Conservation (phyloP, 2,888 invertebrate species). For the Tipula unca region DNA sequence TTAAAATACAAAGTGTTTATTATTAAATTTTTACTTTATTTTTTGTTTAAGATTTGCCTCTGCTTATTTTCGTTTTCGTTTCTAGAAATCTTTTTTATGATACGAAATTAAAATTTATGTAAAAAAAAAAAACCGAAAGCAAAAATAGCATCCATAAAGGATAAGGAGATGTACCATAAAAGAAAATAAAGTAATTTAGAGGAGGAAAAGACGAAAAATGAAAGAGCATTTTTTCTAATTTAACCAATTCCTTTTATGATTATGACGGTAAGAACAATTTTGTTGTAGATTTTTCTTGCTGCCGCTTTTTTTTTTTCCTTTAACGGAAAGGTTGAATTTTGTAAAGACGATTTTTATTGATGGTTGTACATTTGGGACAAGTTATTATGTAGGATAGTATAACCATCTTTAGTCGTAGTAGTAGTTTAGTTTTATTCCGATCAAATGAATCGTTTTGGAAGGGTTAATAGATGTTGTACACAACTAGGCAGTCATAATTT, state of each 20-base stretch:
- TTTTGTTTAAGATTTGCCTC: background rate
- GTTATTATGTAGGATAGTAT: background rate
- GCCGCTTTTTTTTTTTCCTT: background rate
- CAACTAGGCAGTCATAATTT: background rate
- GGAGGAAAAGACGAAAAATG: background rate
- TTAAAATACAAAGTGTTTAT: background rate
- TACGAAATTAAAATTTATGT: background rate
- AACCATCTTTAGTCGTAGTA: background rate
- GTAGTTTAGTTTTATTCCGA: background rate
- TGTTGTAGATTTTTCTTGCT: background rate
- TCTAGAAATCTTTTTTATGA: background rate
- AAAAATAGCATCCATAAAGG: background rate
- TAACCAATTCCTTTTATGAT: background rate
- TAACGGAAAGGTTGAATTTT: background rate
- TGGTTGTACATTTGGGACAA: conserved; percentile 4
- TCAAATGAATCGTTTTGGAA: background rate
- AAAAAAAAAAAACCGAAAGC: background rate
- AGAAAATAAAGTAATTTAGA: background rate
- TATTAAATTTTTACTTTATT: background rate
- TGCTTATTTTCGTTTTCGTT: background rate
- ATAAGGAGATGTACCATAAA: background rate
- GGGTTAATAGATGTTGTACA: background rate
- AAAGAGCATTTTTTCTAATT: conserved; percentile 8
- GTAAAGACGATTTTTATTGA: background rate
- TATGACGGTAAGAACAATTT: background rate